Evolutionary conservation across 2,797 vertebrate species (phyloP).

Genomic region (Chelidonichthys spinosus): DNA sequence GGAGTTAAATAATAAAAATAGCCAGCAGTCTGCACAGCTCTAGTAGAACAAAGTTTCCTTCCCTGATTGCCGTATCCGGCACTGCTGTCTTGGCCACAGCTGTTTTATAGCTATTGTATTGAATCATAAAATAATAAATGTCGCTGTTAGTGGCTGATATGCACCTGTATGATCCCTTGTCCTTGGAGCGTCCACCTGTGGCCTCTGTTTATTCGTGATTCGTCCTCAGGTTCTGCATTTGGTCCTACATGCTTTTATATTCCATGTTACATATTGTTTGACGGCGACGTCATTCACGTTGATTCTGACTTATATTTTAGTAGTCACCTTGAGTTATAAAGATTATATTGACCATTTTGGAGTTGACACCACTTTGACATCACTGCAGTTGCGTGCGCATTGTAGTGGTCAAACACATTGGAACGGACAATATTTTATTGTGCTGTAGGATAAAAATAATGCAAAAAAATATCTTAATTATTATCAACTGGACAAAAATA

Average conservation of each 20-base stretch:
- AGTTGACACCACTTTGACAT: too few relatives aligned
- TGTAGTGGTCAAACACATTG: too few relatives aligned
- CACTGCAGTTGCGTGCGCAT: too few relatives aligned
- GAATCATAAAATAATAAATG: slow-evolving; percentile 23
- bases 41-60: not conserved
- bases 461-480: too few relatives aligned
- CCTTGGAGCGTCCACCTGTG: not conserved
- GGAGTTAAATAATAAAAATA: not conserved
- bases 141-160: not conserved
- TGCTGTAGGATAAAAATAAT: too few relatives aligned
- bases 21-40: not conserved
- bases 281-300: not conserved
- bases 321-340: not conserved
- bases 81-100: slow-evolving; percentile 1
- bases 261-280: not conserved
- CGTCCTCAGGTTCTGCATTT: not conserved
- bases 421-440: too few relatives aligned
- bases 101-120: not conserved
- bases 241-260: not conserved
- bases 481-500: too few relatives aligned
- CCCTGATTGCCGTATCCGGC: not conserved
- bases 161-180: not conserved
- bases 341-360: too few relatives aligned
- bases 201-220: not conserved
- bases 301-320: not conserved